Base-by-base conservation (phyloP, 2,888 invertebrate species). In the Zaprionus obscuricornis region DNA sequence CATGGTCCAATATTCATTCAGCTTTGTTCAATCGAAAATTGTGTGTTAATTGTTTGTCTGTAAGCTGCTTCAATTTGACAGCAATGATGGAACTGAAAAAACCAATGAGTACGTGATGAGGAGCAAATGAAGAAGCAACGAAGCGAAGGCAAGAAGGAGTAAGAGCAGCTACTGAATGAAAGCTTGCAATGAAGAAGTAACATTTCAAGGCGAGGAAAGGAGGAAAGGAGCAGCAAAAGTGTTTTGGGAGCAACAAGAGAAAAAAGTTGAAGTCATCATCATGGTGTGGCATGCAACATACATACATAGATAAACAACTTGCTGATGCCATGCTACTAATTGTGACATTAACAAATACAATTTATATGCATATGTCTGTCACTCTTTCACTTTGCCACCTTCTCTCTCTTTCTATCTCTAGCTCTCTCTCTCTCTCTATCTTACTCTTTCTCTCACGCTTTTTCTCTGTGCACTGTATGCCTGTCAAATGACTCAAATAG, bases 11-110 rank as follows among this genome's bases (percentile, higher is more conserved):
- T n/a, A n/a, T n/a, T 18, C 43, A 49, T 36, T 26, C 13, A 27
- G 16, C 33, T 43, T 39, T 26, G 24, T 62, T 51, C 51, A 51
- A 54, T 37, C 42, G 39, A 47, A 34, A 65, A 54, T 65, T 49
- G 67, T 55, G 33, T 47, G 66, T 67, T 67, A 67, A 67, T 67
- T 67, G 67, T 56, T 67, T 67, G 62, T 49, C 49, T 67, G 46
- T 26, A 47, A 47, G 51, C 34, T 49, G 56, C 47, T 63, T 50
- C 49, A 63, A 36, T 37, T 57, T 63, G 67, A 63, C 67, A 67
- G 34, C 51, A 16, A 18, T 13, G 16, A n/a, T 5, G 42, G 11
- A 36, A 24, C 20, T 52, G 22, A 13, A 1, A 22, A 27, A 43
- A 42, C 40, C 52, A 50, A 26, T 46, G 29, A 31, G 29, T 31